Conservation (phyloP, 2,113 vertebrate genomes). For the Melierax canorus region DNA sequence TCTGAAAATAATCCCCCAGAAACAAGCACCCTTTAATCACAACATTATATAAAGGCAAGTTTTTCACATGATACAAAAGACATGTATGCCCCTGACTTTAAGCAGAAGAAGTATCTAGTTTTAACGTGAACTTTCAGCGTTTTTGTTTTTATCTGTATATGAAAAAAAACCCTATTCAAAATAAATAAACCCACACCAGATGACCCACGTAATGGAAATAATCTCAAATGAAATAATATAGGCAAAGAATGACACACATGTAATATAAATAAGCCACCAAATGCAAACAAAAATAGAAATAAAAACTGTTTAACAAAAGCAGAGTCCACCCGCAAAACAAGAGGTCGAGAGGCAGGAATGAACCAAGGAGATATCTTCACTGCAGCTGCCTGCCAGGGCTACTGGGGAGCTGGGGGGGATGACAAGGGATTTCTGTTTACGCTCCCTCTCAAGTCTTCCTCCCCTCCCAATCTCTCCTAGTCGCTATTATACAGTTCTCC, state of each 20-base stretch:
- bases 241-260: neutral
- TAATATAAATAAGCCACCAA: neutral
- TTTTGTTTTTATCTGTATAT: neutral
- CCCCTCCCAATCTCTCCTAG: neutral
- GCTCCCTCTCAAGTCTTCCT: neutral
- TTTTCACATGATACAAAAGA: neutral
- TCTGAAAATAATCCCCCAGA: neutral
- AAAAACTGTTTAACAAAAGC: neutral
- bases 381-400: neutral
- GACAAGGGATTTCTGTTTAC: neutral
- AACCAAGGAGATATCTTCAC: neutral
- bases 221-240: neutral
- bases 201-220: neutral
- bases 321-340: neutral
- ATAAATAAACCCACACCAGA: neutral
- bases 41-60: neutral
- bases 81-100: neutral
- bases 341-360: neutral
- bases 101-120: neutral
- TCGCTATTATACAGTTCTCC: neutral
- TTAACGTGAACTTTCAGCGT: neutral
- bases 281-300: neutral
- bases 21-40: neutral
- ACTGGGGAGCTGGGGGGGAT: neutral
- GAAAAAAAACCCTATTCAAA: neutral